Evolutionary conservation across 2,113 vertebrate species (phyloP).

Genomic region (Oceanodroma tethys): DNA sequence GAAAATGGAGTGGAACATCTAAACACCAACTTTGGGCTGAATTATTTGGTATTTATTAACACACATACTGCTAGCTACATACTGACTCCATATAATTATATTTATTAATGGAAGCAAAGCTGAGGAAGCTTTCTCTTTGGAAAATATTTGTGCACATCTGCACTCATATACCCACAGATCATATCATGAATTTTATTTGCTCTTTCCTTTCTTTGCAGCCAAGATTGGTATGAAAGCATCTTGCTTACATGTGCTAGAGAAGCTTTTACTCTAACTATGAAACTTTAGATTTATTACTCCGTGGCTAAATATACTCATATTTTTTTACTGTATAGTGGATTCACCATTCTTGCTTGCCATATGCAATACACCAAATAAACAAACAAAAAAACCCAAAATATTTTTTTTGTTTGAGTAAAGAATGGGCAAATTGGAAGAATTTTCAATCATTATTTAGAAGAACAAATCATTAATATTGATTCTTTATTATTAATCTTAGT

Average conservation of each 20-base stretch:
- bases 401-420: neutral
- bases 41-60: neutral
- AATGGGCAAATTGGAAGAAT: neutral
- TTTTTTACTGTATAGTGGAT: neutral
- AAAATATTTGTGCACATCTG: slow-evolving; percentile 8
- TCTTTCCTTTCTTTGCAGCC: slow-evolving; percentile 4
- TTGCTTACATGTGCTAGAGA: neutral
- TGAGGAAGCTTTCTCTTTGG: neutral
- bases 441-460: neutral
- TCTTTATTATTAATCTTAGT: neutral
- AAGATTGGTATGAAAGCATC: neutral
- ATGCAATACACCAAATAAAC: neutral
- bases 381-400: neutral
- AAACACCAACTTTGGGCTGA: neutral
- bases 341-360: neutral
- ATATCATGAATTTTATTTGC: neutral
- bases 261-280: neutral
- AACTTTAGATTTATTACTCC: slow-evolving; percentile 24
- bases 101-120: neutral
- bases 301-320: neutral
- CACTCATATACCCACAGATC: neutral
- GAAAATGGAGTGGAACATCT: neutral
- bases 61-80: neutral
- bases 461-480: neutral
- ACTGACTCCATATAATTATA: neutral